phyloP scores from a whole-genome alignment of 2,797 vertebrate species.

The Salarias fasciatus region DNA sequence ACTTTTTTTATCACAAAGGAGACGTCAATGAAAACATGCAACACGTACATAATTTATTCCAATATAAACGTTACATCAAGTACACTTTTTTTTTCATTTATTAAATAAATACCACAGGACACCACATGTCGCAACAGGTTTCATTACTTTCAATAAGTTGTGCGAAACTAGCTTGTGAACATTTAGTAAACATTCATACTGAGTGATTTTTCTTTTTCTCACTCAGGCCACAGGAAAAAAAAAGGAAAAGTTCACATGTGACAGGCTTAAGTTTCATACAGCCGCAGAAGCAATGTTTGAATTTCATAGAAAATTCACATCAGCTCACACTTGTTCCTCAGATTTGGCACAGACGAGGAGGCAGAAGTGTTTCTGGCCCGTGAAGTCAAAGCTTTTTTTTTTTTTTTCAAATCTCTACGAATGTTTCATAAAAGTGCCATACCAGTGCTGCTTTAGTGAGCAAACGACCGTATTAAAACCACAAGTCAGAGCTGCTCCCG shows the following conservation, averaged over 20 bases:
- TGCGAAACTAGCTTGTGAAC: constrained; percentile 73
- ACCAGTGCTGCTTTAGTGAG: constrained; percentile 42
- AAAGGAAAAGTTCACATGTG: constrained; percentile 44
- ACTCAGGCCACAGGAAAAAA: constrained; percentile 37
- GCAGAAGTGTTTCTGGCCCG: constrained; percentile 17
- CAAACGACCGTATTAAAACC: constrained; percentile 11
- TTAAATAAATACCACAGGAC: constrained; percentile 80
- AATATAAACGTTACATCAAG: constrained; percentile 70
- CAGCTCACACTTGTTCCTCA: constrained; percentile 24
- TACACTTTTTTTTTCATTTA: constrained; percentile 57
- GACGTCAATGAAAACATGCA: constrained; percentile 31
- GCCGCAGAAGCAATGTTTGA: constrained; percentile 48
- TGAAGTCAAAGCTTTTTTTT: too few relatives aligned
- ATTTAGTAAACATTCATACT: constrained; percentile 80
- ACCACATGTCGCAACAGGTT: constrained; percentile 68
- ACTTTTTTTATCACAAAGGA: constrained; percentile 33
- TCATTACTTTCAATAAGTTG: constrained; percentile 68
- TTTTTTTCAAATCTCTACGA: constrained; percentile 7
- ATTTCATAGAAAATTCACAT: constrained; percentile 54
- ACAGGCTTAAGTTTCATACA: constrained; percentile 38
- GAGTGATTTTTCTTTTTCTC: constrained; percentile 51
- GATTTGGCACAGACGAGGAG: constrained; percentile 19
- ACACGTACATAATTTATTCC: constrained; percentile 81
- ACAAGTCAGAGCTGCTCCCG: too few relatives aligned
- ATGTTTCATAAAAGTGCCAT: constrained; percentile 46